phyloP scores from a whole-genome alignment of 2,113 vertebrate genomes.

The Hippopotamus amphibius region DNA sequence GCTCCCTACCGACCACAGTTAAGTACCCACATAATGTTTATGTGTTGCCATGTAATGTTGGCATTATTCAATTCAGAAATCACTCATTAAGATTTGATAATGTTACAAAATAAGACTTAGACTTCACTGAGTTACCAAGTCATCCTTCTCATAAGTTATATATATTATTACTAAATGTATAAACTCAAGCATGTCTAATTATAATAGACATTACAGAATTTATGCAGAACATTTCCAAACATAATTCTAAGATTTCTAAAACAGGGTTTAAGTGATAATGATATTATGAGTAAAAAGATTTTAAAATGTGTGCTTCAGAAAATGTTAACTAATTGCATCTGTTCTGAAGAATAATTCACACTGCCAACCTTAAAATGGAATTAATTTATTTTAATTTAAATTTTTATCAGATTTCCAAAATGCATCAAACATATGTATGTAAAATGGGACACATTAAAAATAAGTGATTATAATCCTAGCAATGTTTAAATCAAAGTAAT shows the following conservation, averaged over 20 bases:
- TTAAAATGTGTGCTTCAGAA: slow-evolving; percentile 65
- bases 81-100: slow-evolving; percentile 19
- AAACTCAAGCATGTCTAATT: slow-evolving; percentile 26
- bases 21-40: not conserved
- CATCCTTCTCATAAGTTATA: not conserved
- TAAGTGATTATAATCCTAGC: not conserved
- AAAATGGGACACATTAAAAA: not conserved
- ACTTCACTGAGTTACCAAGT: not conserved
- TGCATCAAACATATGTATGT: not conserved
- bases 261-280: not conserved
- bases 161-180: slow-evolving; percentile 41
- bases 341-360: slow-evolving; percentile 66
- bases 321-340: slow-evolving; percentile 71
- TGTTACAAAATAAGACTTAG: slow-evolving; percentile 29
- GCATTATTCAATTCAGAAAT: not conserved
- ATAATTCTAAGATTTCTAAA: slow-evolving; percentile 21
- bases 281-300: slow-evolving; percentile 30
- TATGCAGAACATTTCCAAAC: not conserved
- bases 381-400: slow-evolving; percentile 52
- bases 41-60: not conserved
- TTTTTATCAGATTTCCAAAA: slow-evolving; percentile 60
- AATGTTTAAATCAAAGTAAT: slow-evolving; percentile 44
- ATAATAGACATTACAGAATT: slow-evolving; percentile 49
- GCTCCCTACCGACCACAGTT: not conserved
- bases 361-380: slow-evolving; percentile 19